Evolutionary conservation across 2,113 vertebrate genomes (phyloP), one percentile per base, ranked within the genome.

Genomic region (Tretioscincus oriximinensis): DNA sequence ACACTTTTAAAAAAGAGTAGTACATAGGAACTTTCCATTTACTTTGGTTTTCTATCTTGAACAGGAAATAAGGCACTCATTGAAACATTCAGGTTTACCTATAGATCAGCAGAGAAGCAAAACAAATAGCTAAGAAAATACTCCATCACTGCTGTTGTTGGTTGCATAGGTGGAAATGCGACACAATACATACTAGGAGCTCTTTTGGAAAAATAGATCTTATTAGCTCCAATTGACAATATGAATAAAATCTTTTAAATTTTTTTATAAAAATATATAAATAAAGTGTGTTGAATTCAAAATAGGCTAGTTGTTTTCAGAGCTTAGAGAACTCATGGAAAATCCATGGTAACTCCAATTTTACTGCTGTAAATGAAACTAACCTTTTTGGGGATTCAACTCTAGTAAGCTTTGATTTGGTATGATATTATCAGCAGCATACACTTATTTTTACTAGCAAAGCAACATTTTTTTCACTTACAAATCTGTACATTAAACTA

Each of bases 21-120:
- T 29, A 76, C 1, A 71, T 7, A 77, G 68, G 58, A 80, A 31
- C 54, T 22, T 81, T 47, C n/a, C 58, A 2, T 68, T 0, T 0
- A 58, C 60, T 90, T 86, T 81, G 80, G 35, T 79, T 58, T 58
- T 75, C 67, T n/a, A 83, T 67, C 79, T 9, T 73, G 81, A 88
- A 68, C 21, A 78, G 78, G 26, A 78, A 81, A 80, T 76, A 91
- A 91, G 83, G 92, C 69, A 81, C 75, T 82, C 67, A 81, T 41
- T 78, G 29, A 76, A 41, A 79, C 75, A 84, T 81, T 49, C 73
- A 73, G 64, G 77, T 61, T 69, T 76, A 71, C 45, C 73, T 78
- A 76, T 80, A 81, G 85, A 89, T 64, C 80, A 82, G 64, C 11
- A 84, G 83, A 81, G 21, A 67, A 51, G 88, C 74, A 68, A 51